Evolutionary conservation across 2,797 vertebrate genomes (phyloP), one percentile per base, ranked within the genome.

Genomic region (Cynodonichthys magdalenae): DNA sequence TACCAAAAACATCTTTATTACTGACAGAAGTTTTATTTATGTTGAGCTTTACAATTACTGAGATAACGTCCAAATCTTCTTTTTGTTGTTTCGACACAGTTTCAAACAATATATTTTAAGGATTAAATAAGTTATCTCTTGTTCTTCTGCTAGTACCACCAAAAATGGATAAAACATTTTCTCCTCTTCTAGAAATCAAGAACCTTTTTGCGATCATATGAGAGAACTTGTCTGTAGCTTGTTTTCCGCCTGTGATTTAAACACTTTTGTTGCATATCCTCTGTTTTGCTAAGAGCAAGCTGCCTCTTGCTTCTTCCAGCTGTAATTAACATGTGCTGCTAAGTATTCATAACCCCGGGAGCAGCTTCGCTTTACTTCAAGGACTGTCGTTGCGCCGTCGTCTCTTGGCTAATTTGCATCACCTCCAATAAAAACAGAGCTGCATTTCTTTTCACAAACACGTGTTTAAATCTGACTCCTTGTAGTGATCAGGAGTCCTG

Each of bases 261-360:
- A 60, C 41, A 6, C n/a, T 42, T 4, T n/a, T 36, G 27, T 41
- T 27, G 28, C 53, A 17, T 51, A 46, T 27, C 31, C 27, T 1
- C 14, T 47, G 65, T 72, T 74, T 66, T 2, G 4, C 60, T 41
- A 68, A 64, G 49, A 59, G 51, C 27, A 58, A 56, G 64, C 53
- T 31, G 54, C 71, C 18, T 65, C 59, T 59, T 53, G 44, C 58
- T 71, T 79, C 34, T 77, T 85, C 71, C 82, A 75, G 66, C 67
- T 42, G 66, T 75, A 77, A 83, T 85, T 76, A 87, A 48, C 59
- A 31, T 31, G 27, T 36, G 50, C 63, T 70, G 48, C 77, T 82
- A 65, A 68, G 62, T 71, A 79, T 82, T 75, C 63, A 74, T 66
- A 47, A 62, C 80, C 70, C 18, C 44, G 0, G 60, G 59, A 55